Evolutionary conservation across 2,888 invertebrate genomes (phyloP).

Genomic region (Plagodis dolabraria): DNA sequence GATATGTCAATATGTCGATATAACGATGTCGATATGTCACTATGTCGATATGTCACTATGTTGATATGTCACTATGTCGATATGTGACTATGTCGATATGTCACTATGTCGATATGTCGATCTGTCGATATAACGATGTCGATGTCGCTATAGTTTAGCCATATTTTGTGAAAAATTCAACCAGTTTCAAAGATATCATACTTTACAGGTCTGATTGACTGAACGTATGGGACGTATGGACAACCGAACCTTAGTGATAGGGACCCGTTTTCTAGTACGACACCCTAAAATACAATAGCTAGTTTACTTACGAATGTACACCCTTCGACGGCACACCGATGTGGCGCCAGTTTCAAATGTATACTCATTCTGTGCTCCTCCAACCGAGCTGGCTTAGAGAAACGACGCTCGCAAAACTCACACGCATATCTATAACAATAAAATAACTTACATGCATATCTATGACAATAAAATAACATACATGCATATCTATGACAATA

Average conservation of each 20-base stretch:
- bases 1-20: no score
- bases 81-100: no score
- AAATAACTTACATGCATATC: neutral
- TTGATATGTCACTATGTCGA: no score
- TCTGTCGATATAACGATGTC: no score
- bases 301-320: constrained; percentile 63
- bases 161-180: no score
- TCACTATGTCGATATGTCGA: no score
- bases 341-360: constrained; percentile 64
- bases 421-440: constrained; percentile 56
- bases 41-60: no score
- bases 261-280: neutral
- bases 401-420: constrained; percentile 59
- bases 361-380: constrained; percentile 67
- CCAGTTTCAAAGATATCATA: no score
- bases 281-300: neutral
- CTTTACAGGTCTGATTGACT: no score
- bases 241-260: neutral
- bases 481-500: neutral
- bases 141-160: no score
- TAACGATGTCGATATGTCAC: no score
- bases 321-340: constrained; percentile 51
- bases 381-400: constrained; percentile 60
- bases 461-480: neutral
- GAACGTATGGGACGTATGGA: no score